Evolutionary conservation across 1,140 invertebrate genomes (phyloP).

Genomic region (Apocrypta bakeri): DNA sequence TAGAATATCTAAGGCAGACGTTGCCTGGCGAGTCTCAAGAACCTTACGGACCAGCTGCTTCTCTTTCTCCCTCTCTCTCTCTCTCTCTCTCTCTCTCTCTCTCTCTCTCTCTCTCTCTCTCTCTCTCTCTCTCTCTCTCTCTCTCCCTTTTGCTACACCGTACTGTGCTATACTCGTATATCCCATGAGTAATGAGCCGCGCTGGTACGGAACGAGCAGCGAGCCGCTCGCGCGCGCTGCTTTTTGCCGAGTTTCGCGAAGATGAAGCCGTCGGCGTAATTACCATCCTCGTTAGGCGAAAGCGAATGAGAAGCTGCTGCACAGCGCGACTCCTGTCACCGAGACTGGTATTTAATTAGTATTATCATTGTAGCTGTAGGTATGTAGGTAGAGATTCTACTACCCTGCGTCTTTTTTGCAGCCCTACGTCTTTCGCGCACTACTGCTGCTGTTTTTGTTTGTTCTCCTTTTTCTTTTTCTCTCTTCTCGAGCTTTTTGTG

Average conservation of each 20-base stretch:
- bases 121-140: neutral
- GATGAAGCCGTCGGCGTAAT: slow-evolving; percentile 73
- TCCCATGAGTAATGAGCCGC: slow-evolving; percentile 64
- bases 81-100: neutral
- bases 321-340: slow-evolving; percentile 61
- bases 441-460: too few species aligned
- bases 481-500: neutral
- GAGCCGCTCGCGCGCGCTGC: slow-evolving; percentile 51
- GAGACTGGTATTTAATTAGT: slow-evolving; percentile 72
- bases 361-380: slow-evolving; percentile 63
- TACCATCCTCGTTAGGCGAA: slow-evolving; percentile 72
- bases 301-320: slow-evolving; percentile 45
- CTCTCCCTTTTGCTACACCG: neutral
- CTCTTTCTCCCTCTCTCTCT: too few species aligned
- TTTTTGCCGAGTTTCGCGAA: slow-evolving; percentile 70
- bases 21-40: too few species aligned
- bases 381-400: neutral
- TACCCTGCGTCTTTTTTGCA: neutral
- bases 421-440: neutral
- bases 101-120: too few species aligned
- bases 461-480: neutral
- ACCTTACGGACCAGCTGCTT: too few species aligned
- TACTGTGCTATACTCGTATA: slow-evolving; percentile 34
- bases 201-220: slow-evolving; percentile 26
- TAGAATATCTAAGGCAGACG: too few species aligned